Evolutionary conservation across 2,797 vertebrate genomes (phyloP).

Genomic region (Trachurus trachurus): DNA sequence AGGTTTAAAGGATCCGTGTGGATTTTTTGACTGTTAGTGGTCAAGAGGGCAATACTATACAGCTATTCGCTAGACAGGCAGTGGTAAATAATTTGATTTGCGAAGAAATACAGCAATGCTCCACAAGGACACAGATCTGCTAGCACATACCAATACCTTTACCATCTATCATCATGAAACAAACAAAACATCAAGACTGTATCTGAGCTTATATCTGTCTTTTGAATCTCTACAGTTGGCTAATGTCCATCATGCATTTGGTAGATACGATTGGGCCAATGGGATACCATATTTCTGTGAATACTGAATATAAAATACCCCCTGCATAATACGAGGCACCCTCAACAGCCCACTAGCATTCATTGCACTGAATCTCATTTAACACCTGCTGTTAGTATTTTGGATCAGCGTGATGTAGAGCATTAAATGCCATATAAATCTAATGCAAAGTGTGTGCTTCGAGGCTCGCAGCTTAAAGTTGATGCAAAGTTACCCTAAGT

Average conservation of each 20-base stretch:
- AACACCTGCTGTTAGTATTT: slow-evolving; percentile 74
- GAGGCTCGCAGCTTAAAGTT: slow-evolving; percentile 14
- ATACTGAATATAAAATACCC: slow-evolving; percentile 65
- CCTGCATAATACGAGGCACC: slow-evolving; percentile 50
- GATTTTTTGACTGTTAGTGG: no score
- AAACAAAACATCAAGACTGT: background rate
- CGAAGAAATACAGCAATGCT: slow-evolving; percentile 15
- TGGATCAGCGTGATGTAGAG: slow-evolving; percentile 51
- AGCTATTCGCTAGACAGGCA: no score
- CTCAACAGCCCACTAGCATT: slow-evolving; percentile 51
- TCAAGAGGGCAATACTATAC: no score
- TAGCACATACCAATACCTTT: no score
- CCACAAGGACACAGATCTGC: no score
- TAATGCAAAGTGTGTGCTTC: slow-evolving; percentile 22
- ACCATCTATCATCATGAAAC: background rate
- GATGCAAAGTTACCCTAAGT: slow-evolving; percentile 26
- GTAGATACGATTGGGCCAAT: slow-evolving; percentile 36
- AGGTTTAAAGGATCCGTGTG: background rate
- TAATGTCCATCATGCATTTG: slow-evolving; percentile 25
- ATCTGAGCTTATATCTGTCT: background rate
- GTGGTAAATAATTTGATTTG: no score
- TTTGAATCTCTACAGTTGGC: slow-evolving; percentile 30
- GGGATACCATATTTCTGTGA: slow-evolving; percentile 27
- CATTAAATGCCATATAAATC: slow-evolving; percentile 65
- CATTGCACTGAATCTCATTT: slow-evolving; percentile 78